Base-by-base conservation (phyloP, 53 echinoderm and acorn worm species). In the Mesocentrotus franciscanus region DNA sequence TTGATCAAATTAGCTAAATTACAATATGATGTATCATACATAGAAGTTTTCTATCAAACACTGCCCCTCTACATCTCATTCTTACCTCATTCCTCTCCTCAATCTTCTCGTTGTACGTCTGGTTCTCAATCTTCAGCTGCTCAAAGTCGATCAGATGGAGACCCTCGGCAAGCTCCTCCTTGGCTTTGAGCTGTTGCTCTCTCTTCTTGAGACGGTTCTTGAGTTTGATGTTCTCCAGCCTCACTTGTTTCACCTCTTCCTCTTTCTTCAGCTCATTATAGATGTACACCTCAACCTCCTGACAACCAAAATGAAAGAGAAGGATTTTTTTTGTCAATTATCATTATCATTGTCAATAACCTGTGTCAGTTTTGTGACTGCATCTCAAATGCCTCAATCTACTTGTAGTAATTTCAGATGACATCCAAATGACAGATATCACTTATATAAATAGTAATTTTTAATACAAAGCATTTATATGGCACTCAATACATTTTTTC, bases 141-240 rank as follows among this genome's bases (percentile, higher is more conserved):
- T 99, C 99, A 97, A 99, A 98, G 96, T 99, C 99, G 33, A 99
- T 99, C 61, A 99, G 98, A 78, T 99, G 99, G n/a, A 98, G 97
- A 10, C 99, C 98, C 90, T 99, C 99, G 0, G 99, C 98, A 27
- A 99, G 97, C 95, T 99, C 99, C 95, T 99, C 99, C 96, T 99
- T 99, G 93, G 99, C 99, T 93, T 99, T 99, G 55, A 99, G 98
- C 94, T 99, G 99, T 90, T 98, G 99, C 95, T 99, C 99, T 71
- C 99, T 93, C 91, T 99, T 99, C 96, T 97, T 97, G 59, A 99
- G 96, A 22, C 99, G 95, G 90, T 99, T 98, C 96, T 98, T 97
- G 92, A 99, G 97, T 94, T 99, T 99, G 96, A 99, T 99, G 96
- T 99, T 99, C 96, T 99, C 99, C 42, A 98, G 95, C 13, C 98